Evolutionary conservation across 2,797 vertebrate species (phyloP), one percentile per base, ranked within the genome.

Genomic region (Pseudocheirus occidentalis): DNA sequence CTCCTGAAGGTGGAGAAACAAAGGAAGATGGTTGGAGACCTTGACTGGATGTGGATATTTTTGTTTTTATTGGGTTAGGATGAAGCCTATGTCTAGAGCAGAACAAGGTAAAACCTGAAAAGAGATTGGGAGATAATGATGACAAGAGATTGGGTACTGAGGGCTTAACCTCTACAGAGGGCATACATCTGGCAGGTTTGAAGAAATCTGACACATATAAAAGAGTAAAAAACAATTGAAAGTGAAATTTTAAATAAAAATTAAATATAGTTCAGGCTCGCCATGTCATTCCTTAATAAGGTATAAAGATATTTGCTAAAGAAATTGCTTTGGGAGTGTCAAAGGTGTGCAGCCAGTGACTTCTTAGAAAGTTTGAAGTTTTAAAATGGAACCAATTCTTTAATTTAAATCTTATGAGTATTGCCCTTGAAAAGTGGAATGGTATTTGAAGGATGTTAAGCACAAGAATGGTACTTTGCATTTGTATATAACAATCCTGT

Each of bases 331-430:
- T 50, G 50, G 73, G 40, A 87, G 73, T 46, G 40, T 50, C 73
- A 50, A 87, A 87, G 24, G 73, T 87, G 27, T 27, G 21, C 40
- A 87, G 40, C 50, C 40, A 28, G 34, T 73, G 16, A 89, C 55
- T 90, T 54, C 55, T 92, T 92, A 53, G 95, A 54, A 73, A 94
- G 52, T 21, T 34, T 28, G 28, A 96, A 92, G 66, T 90, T 93
- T 93, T 90, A 94, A 93, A 95, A 73, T 94, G 55, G 1, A 58
- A 95, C 34, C 55, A 53, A 28, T 94, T 91, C n/a, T 95, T 95
- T 93, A 56, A 91, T 50, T 87, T 53, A 94, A 40, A 62, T 53
- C 55, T 66, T 46, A 87, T 27, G n/a, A 92, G 34, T 53, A 3
- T 92, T 66, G 10, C 55, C 53, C 93, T 66, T 53, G 34, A 94